Evolutionary conservation across 1,140 invertebrate genomes (phyloP).

Genomic region (Papilio helenus): DNA sequence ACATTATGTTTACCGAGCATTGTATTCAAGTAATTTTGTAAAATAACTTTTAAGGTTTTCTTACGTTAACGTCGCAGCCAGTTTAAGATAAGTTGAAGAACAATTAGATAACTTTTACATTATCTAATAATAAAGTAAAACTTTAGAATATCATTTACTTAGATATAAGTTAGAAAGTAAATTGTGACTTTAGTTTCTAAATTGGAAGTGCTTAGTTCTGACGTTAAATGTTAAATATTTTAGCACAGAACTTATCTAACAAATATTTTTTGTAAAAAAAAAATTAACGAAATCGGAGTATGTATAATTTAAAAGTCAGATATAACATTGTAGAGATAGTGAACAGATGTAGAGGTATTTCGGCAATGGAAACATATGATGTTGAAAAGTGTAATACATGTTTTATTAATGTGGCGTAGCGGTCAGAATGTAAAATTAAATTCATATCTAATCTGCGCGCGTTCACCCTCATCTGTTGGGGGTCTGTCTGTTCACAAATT

Average conservation of each 20-base stretch:
- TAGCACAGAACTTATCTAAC: no score
- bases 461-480: constrained; percentile 51
- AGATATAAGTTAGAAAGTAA: neutral
- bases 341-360: neutral
- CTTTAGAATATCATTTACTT: neutral
- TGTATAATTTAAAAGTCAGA: no score
- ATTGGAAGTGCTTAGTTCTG: neutral
- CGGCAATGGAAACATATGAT: neutral
- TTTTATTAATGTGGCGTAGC: constrained; percentile 7
- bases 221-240: neutral
- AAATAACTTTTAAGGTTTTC: neutral
- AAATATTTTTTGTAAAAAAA: no score
- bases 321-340: neutral
- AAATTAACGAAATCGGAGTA: no score
- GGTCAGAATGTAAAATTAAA: constrained; percentile 24
- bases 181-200: neutral
- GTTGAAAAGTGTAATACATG: constrained; percentile 16
- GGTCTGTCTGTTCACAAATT: constrained; percentile 57
- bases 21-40: neutral
- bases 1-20: neutral
- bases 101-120: neutral
- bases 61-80: neutral
- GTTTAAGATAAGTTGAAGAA: neutral
- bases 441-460: constrained; percentile 49
- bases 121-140: neutral